Conservation (phyloP, 2,888 invertebrate genomes). For the Agapetus fuscipes region DNA sequence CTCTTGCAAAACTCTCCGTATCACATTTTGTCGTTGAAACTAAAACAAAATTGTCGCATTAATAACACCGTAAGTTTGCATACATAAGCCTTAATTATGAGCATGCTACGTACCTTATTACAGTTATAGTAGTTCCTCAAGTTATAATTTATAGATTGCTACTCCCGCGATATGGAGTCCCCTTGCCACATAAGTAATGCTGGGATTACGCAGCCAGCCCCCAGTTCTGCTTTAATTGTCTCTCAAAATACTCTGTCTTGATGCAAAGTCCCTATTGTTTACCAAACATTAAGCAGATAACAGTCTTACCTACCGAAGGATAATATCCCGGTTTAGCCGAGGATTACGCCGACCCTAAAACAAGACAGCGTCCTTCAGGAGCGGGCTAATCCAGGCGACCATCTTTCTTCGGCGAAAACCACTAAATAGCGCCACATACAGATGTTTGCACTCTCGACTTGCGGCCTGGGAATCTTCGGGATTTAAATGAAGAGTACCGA, state of each 20-base stretch:
- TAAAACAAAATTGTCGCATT: too few species aligned
- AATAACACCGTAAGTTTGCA: too few species aligned
- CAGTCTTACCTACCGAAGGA: constrained; percentile 25
- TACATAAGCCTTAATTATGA: too few species aligned
- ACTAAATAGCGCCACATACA: constrained; percentile 20
- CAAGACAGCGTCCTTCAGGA: constrained; percentile 19
- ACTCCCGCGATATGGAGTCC: too few species aligned
- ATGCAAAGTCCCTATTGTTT: constrained; percentile 40
- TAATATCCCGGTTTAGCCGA: constrained; percentile 21
- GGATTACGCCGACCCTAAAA: constrained; percentile 21
- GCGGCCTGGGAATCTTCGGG: constrained; percentile 18
- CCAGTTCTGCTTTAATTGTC: constrained; percentile 13
- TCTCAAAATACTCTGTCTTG: constrained; percentile 16
- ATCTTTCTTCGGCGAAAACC: constrained; percentile 18
- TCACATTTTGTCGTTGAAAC: too few species aligned
- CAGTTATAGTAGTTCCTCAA: too few species aligned
- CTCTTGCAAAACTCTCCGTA: too few species aligned
- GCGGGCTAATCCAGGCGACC: constrained; percentile 19
- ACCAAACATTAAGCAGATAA: constrained; percentile 52
- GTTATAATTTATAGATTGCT: too few species aligned
- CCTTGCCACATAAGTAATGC: not conserved
- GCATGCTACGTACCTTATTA: too few species aligned
- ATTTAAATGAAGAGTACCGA: not conserved
- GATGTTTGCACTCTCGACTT: constrained; percentile 22
- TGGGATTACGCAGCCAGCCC: constrained; percentile 9